Percentiles rank a stretch among this genome's conserved stretches.
Evolutionary conservation across 2,888 invertebrate genomes (phyloP).

Genomic region (Spialia ferax): DNA sequence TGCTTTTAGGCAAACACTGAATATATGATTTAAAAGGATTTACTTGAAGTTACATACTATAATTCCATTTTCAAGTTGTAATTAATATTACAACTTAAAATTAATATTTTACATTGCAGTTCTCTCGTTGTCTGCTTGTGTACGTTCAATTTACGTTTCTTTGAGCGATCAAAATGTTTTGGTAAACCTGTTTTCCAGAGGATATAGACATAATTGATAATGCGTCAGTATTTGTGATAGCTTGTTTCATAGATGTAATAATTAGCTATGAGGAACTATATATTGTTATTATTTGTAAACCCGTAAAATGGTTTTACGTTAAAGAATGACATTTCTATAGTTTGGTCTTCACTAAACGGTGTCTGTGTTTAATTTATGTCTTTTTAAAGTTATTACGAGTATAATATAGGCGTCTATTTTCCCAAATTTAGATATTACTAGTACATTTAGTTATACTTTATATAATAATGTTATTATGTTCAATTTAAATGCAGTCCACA

Average conservation of each 20-base stretch:
- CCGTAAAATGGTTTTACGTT: background rate
- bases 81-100: background rate
- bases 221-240: conserved; percentile 14
- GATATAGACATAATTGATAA: background rate
- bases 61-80: too few species aligned
- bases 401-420: background rate
- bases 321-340: background rate
- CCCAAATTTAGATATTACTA: too few species aligned
- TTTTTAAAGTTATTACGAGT: background rate
- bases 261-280: background rate
- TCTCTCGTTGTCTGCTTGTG: background rate
- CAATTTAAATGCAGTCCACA: background rate
- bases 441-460: too few species aligned
- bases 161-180: background rate
- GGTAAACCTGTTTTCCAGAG: background rate
- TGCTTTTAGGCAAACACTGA: too few species aligned
- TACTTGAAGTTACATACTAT: too few species aligned
- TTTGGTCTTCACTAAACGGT: background rate
- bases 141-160: background rate
- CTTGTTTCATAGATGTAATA: background rate
- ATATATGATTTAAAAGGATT: too few species aligned
- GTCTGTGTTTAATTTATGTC: background rate
- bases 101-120: too few species aligned
- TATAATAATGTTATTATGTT: too few species aligned
- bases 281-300: background rate